Evolutionary conservation across 92 coral and sea anemone species (phyloP).

Genomic region (Plumapathes pennacea): DNA sequence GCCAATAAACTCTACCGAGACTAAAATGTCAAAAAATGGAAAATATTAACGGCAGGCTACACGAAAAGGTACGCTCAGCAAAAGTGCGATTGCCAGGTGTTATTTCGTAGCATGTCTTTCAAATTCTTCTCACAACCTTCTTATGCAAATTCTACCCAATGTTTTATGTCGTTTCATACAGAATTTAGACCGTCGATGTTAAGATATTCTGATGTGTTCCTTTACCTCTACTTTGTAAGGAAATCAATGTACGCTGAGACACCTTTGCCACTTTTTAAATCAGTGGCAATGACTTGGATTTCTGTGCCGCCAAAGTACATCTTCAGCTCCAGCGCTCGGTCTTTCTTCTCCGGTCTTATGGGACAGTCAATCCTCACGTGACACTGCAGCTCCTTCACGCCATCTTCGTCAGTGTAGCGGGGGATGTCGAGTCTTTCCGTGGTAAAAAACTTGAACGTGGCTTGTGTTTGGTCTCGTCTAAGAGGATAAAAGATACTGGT

Average conservation of each 20-base stretch:
- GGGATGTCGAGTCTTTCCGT: constrained; percentile 11
- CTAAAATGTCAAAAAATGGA: no score
- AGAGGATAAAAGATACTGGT: constrained; percentile 21
- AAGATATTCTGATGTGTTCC: no score
- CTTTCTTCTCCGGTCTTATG: constrained; percentile 15
- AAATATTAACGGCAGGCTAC: no score
- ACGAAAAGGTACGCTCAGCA: no score
- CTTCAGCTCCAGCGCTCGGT: constrained; percentile 21
- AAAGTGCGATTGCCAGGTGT: no score
- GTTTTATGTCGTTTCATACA: no score
- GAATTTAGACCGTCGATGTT: no score
- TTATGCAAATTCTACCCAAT: no score
- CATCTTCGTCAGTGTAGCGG: constrained; percentile 32
- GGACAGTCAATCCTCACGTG: constrained; percentile 26
- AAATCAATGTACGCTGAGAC: constrained; percentile 15
- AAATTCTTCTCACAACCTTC: no score
- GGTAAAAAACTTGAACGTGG: constrained; percentile 14
- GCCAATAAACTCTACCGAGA: no score
- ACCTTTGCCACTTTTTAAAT: constrained; percentile 21
- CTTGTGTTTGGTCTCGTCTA: constrained; percentile 14
- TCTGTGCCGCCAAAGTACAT: constrained; percentile 48
- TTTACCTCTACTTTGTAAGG: no score
- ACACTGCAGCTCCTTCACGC: constrained; percentile 23
- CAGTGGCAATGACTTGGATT: constrained; percentile 28
- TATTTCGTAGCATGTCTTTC: no score